phyloP scores from a whole-genome alignment of 1,140 invertebrate species.

The Drosophila pectinifera region DNA sequence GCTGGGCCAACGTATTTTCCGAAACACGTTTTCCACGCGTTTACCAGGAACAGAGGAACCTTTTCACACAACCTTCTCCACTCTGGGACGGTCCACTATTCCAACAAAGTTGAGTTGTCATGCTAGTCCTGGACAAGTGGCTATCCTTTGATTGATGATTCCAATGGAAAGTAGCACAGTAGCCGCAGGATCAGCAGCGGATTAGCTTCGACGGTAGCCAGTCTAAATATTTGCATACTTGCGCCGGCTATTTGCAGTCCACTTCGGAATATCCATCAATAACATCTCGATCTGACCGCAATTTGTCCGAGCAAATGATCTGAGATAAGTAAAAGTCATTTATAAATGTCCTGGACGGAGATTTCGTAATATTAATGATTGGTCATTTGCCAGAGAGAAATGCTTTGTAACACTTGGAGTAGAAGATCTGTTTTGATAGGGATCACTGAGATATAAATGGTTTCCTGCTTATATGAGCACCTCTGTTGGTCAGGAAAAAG shows the following conservation, averaged over 20 bases:
- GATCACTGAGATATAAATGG: conserved; percentile 41
- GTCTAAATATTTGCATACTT: conserved; percentile 69
- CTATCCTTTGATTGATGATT: conserved; percentile 64
- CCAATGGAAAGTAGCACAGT: conserved; percentile 68
- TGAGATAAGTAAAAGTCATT: conserved; percentile 61
- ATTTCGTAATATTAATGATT: conserved; percentile 72
- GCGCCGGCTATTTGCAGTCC: conserved; percentile 54
- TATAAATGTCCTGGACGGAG: conserved; percentile 67
- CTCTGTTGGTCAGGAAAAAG: neutral
- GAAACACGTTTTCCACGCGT: conserved; percentile 73
- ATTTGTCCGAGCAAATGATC: conserved; percentile 63
- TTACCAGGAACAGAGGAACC: conserved; percentile 73
- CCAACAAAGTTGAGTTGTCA: conserved; percentile 76
- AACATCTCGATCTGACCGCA: conserved; percentile 62
- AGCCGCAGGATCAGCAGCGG: conserved; percentile 60
- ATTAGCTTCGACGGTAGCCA: conserved; percentile 64
- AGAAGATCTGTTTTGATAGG: conserved; percentile 47
- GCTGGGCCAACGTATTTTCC: conserved; percentile 29
- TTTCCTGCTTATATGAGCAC: conserved; percentile 2
- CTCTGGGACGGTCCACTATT: conserved; percentile 55
- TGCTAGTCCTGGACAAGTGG: conserved; percentile 60
- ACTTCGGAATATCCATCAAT: conserved; percentile 63
- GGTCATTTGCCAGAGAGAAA: conserved; percentile 64
- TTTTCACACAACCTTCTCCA: conserved; percentile 52
- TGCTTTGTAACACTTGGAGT: conserved; percentile 29